Base-by-base conservation (phyloP, 2,113 vertebrate genomes). In the Sceloporus undulatus region DNA sequence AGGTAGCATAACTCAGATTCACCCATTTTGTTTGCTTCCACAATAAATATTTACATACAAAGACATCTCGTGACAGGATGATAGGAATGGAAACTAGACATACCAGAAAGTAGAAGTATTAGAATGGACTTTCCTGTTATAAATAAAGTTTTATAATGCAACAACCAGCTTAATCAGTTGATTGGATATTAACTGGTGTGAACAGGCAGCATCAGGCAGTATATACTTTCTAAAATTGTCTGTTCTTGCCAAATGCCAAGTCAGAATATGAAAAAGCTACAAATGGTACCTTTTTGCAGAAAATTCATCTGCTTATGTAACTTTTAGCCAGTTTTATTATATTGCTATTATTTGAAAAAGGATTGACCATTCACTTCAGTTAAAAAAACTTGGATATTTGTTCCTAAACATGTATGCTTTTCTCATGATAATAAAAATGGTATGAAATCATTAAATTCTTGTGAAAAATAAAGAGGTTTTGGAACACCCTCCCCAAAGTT, bases 181-280 rank as follows among this genome's bases (percentile, higher is more conserved):
- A 84, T 74, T 84, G 52, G 83, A 52, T 84, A 59, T 38, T 74
- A 59, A 74, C 59, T n/a, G 34, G 38, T 59, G 9, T 38, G 29
- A 42, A 74, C 83, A 74, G 29, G 48, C 34, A 74, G 52, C 84
- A 85, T 27, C 34, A 48, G 48, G n/a, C 71, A 84, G 52, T 84
- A 38, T 56, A 71, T 48, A 48, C 48, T 48, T 48, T 48, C 48
- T 48, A 48, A 48, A 48, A 84, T 38, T 38, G 6, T 19, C 21
- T 56, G 7, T 29, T 38, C 54, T 62, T 84, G 21, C 21, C 34
- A 48, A 6, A 48, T 75, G 19, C 34, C n/a, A 84, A 56, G 29
- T 54, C 29, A 40, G 4, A 29, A n/a, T 42, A 52, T 21, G 13
- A 19, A 74, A 74, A 84, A 34, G 7, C 23, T 84, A 25, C 70